Evolutionary conservation across 2,797 vertebrate species (phyloP).

Genomic region (Acanthis flammea): DNA sequence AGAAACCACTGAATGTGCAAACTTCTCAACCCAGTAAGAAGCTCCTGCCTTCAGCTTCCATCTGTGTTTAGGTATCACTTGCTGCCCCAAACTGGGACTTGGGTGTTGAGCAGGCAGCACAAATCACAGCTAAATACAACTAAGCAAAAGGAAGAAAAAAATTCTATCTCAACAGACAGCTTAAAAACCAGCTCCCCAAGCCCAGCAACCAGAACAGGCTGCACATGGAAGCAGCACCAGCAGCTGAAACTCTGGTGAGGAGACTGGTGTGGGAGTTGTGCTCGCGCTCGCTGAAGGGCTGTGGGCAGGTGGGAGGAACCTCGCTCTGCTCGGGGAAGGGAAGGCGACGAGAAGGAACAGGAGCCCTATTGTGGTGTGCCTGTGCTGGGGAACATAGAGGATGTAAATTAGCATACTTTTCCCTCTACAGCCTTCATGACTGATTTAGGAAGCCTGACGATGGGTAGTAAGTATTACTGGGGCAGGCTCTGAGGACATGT

Average conservation of each 20-base stretch:
- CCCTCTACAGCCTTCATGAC: neutral
- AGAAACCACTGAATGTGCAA: neutral
- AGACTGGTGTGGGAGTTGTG: slow-evolving; percentile 33
- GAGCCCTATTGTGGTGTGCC: slow-evolving; percentile 18
- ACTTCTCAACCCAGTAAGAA: neutral
- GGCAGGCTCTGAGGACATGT: neutral
- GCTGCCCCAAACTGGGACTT: neutral
- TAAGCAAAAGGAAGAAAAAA: neutral
- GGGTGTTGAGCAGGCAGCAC: neutral
- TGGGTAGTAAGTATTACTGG: neutral
- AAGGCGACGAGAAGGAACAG: neutral
- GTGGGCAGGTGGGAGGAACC: slow-evolving; percentile 59
- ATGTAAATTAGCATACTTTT: neutral
- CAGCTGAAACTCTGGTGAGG: slow-evolving; percentile 19
- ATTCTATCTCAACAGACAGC: neutral
- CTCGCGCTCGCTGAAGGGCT: neutral
- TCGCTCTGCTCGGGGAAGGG: neutral
- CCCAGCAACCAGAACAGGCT: neutral
- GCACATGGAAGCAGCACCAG: neutral
- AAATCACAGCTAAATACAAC: neutral
- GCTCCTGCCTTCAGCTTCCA: neutral
- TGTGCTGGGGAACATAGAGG: neutral
- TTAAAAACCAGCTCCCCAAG: neutral
- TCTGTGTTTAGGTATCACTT: neutral
- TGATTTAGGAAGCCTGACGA: neutral